Base-by-base conservation (phyloP, 2,113 vertebrate genomes). In the Oceanites oceanicus region DNA sequence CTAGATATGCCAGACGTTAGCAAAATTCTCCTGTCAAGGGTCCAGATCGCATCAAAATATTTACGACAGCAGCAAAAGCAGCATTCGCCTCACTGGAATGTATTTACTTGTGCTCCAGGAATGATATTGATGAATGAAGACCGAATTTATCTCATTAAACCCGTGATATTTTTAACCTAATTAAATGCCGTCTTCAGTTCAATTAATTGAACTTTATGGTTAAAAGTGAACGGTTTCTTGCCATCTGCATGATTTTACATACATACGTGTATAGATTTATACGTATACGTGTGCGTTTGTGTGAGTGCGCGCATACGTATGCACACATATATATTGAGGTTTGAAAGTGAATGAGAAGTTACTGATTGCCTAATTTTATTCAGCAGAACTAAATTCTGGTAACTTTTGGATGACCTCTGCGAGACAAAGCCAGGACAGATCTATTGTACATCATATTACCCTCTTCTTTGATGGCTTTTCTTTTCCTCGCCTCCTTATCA, bases 331-430 rank as follows among this genome's bases (percentile, higher is more conserved):
- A 44, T 61, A 8, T 44, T 15, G 81, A 58, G 80, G 72, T 68
- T 89, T 55, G 75, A 30, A 95, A 92, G 77, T 74, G 87, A 96
- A 89, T 82, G 96, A 96, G 92, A 91, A 94, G 98, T 98, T 98
- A 98, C 97, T 98, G 97, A 98, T 98, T 98, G 98, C 96, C 98
- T 98, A 96, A 97, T 96, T 97, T 98, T 96, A 97, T 98, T 98
- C 98, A 97, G 97, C 97, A 97, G 96, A 98, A 98, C 99, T 98
- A 98, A 98, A 99, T 98, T 98, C 98, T 98, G 98, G 98, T 99
- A 99, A 99, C 99, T 99, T 99, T 99, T 99, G 98, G 98, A 98
- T 99, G 99, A 99, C 99, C 99, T 98, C 98, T 98, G 96, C 88
- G 91, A 98, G 98, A 99, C 99, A 99, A 99, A 99, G 99, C 95